These are phyloP conservation scores for Paedocypris micromegethes DNA, from an alignment of 2,797 vertebrate species.

Conservation along the genomic window DNA sequence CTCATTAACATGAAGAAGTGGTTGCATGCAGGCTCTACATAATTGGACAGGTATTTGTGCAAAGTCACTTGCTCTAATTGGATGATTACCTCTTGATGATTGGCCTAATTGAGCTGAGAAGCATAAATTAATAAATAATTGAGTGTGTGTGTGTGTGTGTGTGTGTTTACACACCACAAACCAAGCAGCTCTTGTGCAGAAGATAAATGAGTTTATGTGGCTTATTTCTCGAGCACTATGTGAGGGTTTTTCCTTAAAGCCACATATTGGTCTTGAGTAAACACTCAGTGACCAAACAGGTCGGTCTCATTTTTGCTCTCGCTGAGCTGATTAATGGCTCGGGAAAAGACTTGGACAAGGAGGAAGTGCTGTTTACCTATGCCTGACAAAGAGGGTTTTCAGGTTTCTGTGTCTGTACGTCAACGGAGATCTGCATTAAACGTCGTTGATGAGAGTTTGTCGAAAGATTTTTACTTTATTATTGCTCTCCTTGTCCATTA, in stretches of 20 bases:
- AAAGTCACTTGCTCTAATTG: slow-evolving; percentile 9
- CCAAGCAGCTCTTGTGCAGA: neutral
- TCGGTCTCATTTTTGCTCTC: slow-evolving; percentile 4
- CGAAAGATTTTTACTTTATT: too few species aligned
- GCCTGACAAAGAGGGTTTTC: slow-evolving; percentile 13
- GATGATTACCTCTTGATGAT: slow-evolving; percentile 26
- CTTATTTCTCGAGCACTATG: neutral
- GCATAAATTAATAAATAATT: neutral
- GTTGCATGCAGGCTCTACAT: neutral
- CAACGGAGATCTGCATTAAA: neutral
- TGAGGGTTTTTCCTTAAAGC: neutral
- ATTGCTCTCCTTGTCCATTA: too few species aligned
- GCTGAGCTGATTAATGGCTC: slow-evolving; percentile 26
- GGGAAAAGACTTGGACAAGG: slow-evolving; percentile 11
- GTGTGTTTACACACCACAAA: neutral
- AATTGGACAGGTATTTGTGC: neutral
- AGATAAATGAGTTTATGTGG: slow-evolving; percentile 12
- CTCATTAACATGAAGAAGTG: slow-evolving; percentile 3
- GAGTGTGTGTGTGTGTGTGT: neutral
- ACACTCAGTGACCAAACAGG: slow-evolving; percentile 3
- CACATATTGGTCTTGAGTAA: slow-evolving; percentile 17
- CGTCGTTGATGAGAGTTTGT: neutral
- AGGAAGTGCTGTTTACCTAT: slow-evolving; percentile 22
- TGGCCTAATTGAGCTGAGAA: slow-evolving; percentile 12
- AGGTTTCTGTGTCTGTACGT: neutral